phyloP scores from a whole-genome alignment of 2,888 invertebrate genomes.

The Cheilosia impressa region DNA sequence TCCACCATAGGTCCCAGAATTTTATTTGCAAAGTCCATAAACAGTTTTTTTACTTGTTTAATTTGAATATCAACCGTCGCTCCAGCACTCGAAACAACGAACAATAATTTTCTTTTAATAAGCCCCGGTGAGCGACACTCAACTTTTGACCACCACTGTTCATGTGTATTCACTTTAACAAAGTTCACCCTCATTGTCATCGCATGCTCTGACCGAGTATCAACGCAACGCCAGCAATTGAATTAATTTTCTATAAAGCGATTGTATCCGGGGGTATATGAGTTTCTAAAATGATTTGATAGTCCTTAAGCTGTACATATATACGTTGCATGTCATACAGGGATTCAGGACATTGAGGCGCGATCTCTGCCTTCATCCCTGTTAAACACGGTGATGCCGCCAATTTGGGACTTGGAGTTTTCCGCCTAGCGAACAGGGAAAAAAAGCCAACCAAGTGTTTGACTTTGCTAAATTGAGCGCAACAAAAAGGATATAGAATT shows the following conservation, averaged over 20 bases:
- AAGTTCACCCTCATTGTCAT: slow-evolving; percentile 73
- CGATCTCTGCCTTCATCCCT: slow-evolving; percentile 53
- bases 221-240: slow-evolving; percentile 71
- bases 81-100: no score
- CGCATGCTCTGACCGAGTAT: slow-evolving; percentile 60
- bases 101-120: no score
- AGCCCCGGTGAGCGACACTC: no score
- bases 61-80: no score
- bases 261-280: slow-evolving; percentile 16
- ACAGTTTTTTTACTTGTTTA: no score
- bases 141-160: slow-evolving; percentile 5
- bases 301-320: slow-evolving; percentile 31
- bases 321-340: slow-evolving; percentile 35
- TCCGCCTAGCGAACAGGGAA: slow-evolving; percentile 33
- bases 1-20: no score
- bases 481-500: slow-evolving; percentile 72
- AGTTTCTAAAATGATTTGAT: slow-evolving; percentile 65
- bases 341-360: slow-evolving; percentile 55
- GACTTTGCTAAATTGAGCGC: slow-evolving; percentile 74
- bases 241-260: slow-evolving; percentile 74
- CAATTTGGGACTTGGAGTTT: slow-evolving; percentile 43
- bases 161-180: slow-evolving; percentile 52
- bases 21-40: no score
- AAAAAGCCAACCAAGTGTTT: slow-evolving; percentile 71
- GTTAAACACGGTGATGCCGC: slow-evolving; percentile 40